Percentiles rank a stretch among this genome's conserved stretches.
Evolutionary conservation across 2,797 vertebrate genomes (phyloP).

Genomic region (Thaleichthys pacificus): DNA sequence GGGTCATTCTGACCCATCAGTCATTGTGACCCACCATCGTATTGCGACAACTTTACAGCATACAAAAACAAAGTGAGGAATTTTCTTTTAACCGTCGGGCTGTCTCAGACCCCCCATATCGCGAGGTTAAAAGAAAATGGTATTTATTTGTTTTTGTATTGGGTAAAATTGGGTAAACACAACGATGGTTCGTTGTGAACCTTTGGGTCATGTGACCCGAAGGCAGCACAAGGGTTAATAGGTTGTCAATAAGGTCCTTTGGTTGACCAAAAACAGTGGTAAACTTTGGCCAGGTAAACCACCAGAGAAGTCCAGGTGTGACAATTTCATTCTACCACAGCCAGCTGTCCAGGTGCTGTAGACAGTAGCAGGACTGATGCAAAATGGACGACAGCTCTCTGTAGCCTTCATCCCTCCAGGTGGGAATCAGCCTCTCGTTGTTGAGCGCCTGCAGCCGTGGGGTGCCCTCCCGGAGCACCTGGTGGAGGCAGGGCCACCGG

Average conservation of each 20-base stretch:
- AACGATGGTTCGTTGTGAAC: too few species aligned
- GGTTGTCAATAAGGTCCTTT: neutral
- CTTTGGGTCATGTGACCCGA: too few species aligned
- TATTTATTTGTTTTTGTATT: too few species aligned
- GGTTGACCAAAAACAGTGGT: neutral
- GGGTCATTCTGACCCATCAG: too few species aligned
- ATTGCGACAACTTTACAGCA: too few species aligned
- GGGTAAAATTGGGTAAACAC: too few species aligned
- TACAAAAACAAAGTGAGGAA: too few species aligned
- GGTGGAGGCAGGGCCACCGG: conserved; percentile 82
- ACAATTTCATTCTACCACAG: conserved; percentile 67
- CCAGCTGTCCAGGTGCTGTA: conserved; percentile 84
- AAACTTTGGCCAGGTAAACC: neutral
- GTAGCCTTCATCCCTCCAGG: conserved; percentile 75
- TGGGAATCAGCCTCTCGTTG: conserved; percentile 78
- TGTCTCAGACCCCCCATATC: too few species aligned
- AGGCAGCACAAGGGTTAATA: too few species aligned
- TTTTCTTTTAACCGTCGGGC: too few species aligned
- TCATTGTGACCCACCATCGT: too few species aligned
- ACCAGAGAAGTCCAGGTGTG: neutral
- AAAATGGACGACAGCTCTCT: conserved; percentile 77
- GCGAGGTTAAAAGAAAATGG: too few species aligned
- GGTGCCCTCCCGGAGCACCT: conserved; percentile 78
- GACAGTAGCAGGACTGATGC: conserved; percentile 81
- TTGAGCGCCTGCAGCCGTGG: conserved; percentile 81